Evolutionary conservation across 2,888 invertebrate genomes (phyloP).

Genomic region (Eupithecia subumbrata): DNA sequence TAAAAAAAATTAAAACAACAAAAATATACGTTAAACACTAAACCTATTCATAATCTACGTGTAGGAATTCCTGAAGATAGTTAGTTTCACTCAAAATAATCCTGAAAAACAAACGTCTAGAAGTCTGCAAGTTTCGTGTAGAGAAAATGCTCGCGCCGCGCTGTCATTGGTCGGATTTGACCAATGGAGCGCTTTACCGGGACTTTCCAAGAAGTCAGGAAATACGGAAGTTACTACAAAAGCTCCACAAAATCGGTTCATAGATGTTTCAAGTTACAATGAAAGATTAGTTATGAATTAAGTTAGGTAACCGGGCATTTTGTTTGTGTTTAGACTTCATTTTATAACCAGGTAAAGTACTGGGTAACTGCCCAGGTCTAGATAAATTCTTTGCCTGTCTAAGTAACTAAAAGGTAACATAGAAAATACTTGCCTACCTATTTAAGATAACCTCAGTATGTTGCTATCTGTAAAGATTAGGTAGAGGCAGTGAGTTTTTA

Average conservation of each 20-base stretch:
- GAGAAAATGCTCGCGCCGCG: constrained; percentile 18
- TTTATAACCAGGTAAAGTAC: background rate
- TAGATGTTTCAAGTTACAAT: background rate
- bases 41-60: no score
- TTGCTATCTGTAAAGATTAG: background rate
- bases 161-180: constrained; percentile 31
- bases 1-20: no score
- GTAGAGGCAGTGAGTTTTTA: background rate
- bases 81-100: background rate
- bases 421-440: background rate
- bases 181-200: constrained; percentile 27
- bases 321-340: background rate
- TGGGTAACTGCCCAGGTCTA: background rate
- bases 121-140: constrained; percentile 13
- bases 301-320: background rate
- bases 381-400: background rate
- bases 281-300: background rate
- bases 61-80: background rate
- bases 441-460: background rate
- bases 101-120: background rate
- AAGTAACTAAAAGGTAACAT: background rate
- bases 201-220: constrained; percentile 26
- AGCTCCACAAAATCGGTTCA: background rate
- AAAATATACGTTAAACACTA: no score
- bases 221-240: background rate